These are phyloP conservation scores for Micromussa lordhowensis DNA, from an alignment of 92 coral and sea anemone species.

Conservation along the genomic window DNA sequence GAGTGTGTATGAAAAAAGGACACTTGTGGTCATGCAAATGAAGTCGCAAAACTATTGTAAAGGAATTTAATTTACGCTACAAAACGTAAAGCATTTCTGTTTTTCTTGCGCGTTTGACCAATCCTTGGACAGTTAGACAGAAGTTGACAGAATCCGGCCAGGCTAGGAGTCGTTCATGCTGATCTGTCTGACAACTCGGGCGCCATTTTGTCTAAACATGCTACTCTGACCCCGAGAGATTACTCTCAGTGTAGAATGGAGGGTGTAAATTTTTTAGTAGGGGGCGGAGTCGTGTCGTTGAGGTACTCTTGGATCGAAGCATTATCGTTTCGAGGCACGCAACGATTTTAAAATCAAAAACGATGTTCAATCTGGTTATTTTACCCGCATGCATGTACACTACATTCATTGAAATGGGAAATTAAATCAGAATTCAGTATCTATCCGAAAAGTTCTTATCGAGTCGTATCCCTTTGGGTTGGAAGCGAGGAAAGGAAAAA, in stretches of 20 bases:
- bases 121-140: background rate
- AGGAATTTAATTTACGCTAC: background rate
- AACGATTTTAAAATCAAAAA: background rate
- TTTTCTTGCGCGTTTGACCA: background rate
- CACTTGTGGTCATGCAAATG: background rate
- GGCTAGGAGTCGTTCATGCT: slow-evolving; percentile 37
- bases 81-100: background rate
- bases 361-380: background rate
- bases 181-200: slow-evolving; percentile 44
- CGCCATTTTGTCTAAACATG: slow-evolving; percentile 55
- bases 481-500: background rate
- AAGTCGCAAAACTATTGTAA: background rate
- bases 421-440: background rate
- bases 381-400: background rate
- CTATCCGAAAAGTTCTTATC: background rate
- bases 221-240: slow-evolving; percentile 31
- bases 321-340: slow-evolving; percentile 36
- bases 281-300: slow-evolving; percentile 32
- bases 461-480: background rate
- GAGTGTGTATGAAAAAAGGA: slow-evolving; percentile 3
- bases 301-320: slow-evolving; percentile 33
- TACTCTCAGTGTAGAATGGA: slow-evolving; percentile 24
- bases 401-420: background rate
- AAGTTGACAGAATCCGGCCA: slow-evolving; percentile 19
- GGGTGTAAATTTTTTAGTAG: slow-evolving; percentile 45